Percentiles rank a stretch among this genome's conserved stretches.
Conservation (phyloP, 1,140 invertebrate genomes). For the Cherax quadricarinatus region DNA sequence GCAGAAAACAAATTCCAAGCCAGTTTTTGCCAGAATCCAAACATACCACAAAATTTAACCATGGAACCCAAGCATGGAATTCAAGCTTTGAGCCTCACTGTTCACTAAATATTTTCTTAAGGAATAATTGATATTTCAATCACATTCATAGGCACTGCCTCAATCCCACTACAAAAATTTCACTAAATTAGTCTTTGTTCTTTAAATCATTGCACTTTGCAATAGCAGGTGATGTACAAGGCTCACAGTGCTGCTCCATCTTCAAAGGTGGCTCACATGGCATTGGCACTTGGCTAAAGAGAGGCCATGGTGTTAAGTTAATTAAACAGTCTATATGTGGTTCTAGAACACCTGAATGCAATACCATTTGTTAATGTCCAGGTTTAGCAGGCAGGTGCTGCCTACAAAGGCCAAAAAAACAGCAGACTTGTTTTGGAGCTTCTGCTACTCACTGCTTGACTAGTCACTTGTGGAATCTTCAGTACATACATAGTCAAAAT, state of each 20-base stretch:
- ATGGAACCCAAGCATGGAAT: conserved; percentile 51
- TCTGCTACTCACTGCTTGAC: conserved; percentile 67
- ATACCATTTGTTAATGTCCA: conserved; percentile 38
- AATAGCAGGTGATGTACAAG: conserved; percentile 49
- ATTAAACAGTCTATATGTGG: conserved; percentile 25
- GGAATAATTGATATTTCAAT: conserved; percentile 19
- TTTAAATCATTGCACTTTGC: conserved; percentile 50
- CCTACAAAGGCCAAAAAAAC: conserved; percentile 47
- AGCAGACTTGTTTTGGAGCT: conserved; percentile 50
- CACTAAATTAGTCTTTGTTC: conserved; percentile 34
- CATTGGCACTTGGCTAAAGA: conserved; percentile 38
- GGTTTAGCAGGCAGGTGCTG: conserved; percentile 49
- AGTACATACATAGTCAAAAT: conserved; percentile 56
- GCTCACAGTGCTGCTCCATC: conserved; percentile 42
- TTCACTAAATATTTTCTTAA: conserved; percentile 29
- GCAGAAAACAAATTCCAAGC: conserved; percentile 34
- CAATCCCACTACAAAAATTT: conserved; percentile 57
- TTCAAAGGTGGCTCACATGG: conserved; percentile 20
- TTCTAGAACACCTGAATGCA: conserved; percentile 46
- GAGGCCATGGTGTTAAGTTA: conserved; percentile 31
- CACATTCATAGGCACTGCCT: conserved; percentile 49
- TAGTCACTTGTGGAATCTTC: conserved; percentile 66
- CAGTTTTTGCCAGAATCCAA: conserved; percentile 49
- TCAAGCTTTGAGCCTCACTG: conserved; percentile 46
- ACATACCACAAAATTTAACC: conserved; percentile 43